Conservation (phyloP, 2,113 vertebrate species). For the Alethe diademata region DNA sequence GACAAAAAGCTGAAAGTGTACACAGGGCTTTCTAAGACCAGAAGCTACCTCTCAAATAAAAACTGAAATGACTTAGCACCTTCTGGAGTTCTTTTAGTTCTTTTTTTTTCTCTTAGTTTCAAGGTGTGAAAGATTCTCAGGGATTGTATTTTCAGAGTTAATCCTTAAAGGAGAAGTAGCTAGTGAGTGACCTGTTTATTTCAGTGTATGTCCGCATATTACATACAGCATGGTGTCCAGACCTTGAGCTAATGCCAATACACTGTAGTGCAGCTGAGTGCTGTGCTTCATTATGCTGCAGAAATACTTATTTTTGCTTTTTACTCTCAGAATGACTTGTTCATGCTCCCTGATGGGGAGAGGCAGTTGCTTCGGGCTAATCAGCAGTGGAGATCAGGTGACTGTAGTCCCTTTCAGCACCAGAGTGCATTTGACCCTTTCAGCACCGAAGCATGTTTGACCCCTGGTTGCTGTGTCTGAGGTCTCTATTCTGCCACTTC, state of each 20-base stretch:
- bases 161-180: neutral
- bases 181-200: neutral
- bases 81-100: neutral
- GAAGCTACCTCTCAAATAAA: neutral
- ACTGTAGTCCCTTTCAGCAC: neutral
- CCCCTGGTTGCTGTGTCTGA: neutral
- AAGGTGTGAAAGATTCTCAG: neutral
- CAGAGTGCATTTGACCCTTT: neutral
- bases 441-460: neutral
- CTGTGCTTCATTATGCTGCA: neutral
- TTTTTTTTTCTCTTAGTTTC: neutral
- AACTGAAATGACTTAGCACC: neutral
- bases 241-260: neutral
- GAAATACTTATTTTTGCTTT: neutral
- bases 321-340: neutral
- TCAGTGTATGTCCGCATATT: neutral
- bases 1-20: neutral
- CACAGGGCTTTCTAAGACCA: neutral
- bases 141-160: neutral
- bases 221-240: accelerated
- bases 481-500: neutral
- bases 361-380: neutral
- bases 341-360: neutral
- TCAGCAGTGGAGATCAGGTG: neutral
- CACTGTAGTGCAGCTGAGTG: neutral